phyloP scores from a whole-genome alignment of 2,888 invertebrate species.

The Drosophila mulleri region DNA sequence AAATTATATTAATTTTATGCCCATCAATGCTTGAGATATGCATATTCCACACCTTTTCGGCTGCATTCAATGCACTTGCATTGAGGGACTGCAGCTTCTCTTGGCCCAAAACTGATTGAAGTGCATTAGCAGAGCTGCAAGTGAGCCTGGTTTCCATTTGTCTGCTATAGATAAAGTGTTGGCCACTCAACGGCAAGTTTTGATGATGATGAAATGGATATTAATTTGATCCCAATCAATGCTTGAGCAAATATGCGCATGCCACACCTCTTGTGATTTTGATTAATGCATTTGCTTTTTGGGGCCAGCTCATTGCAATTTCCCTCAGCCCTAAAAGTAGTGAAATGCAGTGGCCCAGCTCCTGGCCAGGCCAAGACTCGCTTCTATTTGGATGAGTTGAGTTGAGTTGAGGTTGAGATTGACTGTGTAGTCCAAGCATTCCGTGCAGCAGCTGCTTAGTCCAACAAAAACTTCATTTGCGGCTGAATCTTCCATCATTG shows the following conservation, averaged over 20 bases:
- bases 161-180: neutral
- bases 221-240: constrained; percentile 13
- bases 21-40: constrained; percentile 15
- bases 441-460: constrained; percentile 14
- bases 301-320: constrained; percentile 16
- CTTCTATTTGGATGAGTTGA: neutral
- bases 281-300: constrained; percentile 37
- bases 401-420: no score
- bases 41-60: constrained; percentile 20
- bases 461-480: constrained; percentile 42
- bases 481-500: constrained; percentile 32
- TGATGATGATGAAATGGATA: neutral
- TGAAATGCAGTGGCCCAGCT: constrained; percentile 30
- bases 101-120: constrained; percentile 21
- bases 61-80: constrained; percentile 27
- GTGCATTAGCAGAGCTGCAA: constrained; percentile 25
- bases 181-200: neutral
- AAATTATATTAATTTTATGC: constrained; percentile 6
- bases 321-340: constrained; percentile 18
- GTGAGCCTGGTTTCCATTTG: neutral
- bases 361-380: neutral
- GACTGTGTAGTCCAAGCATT: neutral
- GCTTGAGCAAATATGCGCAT: constrained; percentile 18
- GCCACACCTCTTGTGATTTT: constrained; percentile 25
- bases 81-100: constrained; percentile 17